These are phyloP conservation scores for Nudaria mundana DNA, from an alignment of 2,888 invertebrate genomes.

Conservation along the genomic window DNA sequence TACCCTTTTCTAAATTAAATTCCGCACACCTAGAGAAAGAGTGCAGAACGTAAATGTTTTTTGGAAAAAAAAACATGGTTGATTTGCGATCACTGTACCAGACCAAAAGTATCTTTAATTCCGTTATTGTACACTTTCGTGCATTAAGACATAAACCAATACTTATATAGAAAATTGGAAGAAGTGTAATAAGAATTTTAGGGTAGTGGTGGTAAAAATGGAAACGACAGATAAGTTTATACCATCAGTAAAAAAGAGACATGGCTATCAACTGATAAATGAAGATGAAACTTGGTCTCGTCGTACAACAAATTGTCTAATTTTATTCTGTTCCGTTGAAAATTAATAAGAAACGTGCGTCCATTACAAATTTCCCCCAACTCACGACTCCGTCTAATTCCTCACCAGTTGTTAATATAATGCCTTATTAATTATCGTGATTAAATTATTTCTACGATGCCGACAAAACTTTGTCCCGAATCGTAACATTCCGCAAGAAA, in stretches of 20 bases:
- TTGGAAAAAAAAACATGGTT: no score
- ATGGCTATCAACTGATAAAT: constrained; percentile 2
- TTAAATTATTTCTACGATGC: background rate
- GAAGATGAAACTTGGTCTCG: constrained; percentile 33
- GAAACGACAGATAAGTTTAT: no score
- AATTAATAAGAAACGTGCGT: constrained; percentile 61
- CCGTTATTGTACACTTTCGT: no score
- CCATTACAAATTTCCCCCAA: constrained; percentile 33
- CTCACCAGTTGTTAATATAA: background rate
- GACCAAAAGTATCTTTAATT: no score
- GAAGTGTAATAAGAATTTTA: no score
- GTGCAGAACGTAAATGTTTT: no score
- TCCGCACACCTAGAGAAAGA: no score
- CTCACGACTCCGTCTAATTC: constrained; percentile 32
- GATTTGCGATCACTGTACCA: no score
- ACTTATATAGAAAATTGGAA: no score
- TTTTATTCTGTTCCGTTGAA: constrained; percentile 57
- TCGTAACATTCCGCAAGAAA: constrained; percentile 13
- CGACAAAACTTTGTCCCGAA: background rate
- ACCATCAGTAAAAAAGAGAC: background rate
- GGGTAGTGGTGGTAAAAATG: no score
- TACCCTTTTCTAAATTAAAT: no score
- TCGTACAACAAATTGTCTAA: constrained; percentile 44
- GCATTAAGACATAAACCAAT: no score
- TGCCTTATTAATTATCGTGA: background rate